phyloP scores from a whole-genome alignment of 2,888 invertebrate species.

The Orthosia gracilis region DNA sequence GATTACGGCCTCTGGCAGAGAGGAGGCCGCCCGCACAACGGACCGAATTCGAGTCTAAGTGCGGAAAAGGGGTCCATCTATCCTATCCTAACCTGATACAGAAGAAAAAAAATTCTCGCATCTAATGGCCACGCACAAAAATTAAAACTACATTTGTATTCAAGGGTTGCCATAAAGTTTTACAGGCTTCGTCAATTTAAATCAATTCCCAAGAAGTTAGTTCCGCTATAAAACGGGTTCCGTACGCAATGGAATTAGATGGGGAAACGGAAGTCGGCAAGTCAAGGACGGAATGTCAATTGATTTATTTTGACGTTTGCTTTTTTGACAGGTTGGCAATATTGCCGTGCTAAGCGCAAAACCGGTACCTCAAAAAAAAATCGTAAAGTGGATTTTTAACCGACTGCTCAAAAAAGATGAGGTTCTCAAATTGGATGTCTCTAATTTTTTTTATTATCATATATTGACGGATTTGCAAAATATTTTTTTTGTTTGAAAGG shows the following conservation, averaged over 20 bases:
- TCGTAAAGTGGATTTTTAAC: too few relatives aligned
- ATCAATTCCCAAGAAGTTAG: conserved; percentile 79
- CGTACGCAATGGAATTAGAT: conserved; percentile 48
- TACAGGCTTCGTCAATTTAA: conserved; percentile 81
- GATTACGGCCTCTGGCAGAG: too few relatives aligned
- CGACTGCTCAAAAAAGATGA: too few relatives aligned
- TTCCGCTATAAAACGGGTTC: conserved; percentile 58
- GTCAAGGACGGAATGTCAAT: conserved; percentile 48
- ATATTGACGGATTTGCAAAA: too few relatives aligned
- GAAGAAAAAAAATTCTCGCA: neutral
- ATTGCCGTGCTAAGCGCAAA: too few relatives aligned
- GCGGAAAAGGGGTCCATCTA: too few relatives aligned
- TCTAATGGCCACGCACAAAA: conserved; percentile 72
- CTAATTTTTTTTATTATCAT: too few relatives aligned
- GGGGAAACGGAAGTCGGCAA: conserved; percentile 20
- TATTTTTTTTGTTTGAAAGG: too few relatives aligned
- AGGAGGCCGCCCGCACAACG: too few relatives aligned
- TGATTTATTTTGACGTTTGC: conserved; percentile 42
- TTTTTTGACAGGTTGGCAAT: conserved; percentile 7
- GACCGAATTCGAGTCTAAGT: too few relatives aligned
- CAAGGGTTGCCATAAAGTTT: conserved; percentile 80
- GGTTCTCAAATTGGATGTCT: too few relatives aligned
- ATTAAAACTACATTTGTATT: conserved; percentile 86
- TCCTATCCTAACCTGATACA: neutral
- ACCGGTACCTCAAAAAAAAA: too few relatives aligned